Evolutionary conservation across 2,888 invertebrate genomes (phyloP), one percentile per base, ranked within the genome.

Genomic region (Archips crataeganus): DNA sequence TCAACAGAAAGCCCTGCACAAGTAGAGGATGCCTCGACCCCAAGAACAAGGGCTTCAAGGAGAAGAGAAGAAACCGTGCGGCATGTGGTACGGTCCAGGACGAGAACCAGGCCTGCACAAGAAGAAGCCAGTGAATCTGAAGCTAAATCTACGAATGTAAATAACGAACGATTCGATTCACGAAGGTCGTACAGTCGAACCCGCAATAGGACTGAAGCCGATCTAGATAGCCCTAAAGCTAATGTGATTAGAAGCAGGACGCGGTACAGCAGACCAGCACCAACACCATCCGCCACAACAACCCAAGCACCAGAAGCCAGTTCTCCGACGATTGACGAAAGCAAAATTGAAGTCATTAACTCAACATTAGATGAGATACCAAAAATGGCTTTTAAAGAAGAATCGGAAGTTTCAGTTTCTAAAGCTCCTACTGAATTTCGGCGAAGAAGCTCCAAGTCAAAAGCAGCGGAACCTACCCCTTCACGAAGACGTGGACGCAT

Each of bases 81-180:
- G 76, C 87, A 88, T 76, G 78, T 79, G 57, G 77, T 83, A 49
- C 83, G 87, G 76, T 83, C 84, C 1, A 87, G 90, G 80, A 85
- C 86, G n/a, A 85, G 89, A 81, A 88, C 81, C 76, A 87, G 86
- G 79, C 82, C 85, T 9, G 72, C 78, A 73, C 78, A 79, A 69
- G 71, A 75, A 70, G 83, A 84, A 68, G 76, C 81, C 54, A 77
- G 77, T 65, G 78, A 80, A 60, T 84, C 84, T 77, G 80, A 83
- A 77, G 79, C 84, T 13, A 79, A 78, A 77, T 77, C 79, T 76
- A 77, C 84, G 75, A 80, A 84, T 78, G 83, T 77, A 78, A 85
- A 82, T 70, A 90, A 85, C 85, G 92, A 92, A 85, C 88, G 89
- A 87, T 90, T 90, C 76, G 88, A 91, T 82, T 88, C 90, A 36